Percentiles rank a stretch among this genome's conserved stretches.
Conservation (phyloP, 2,888 invertebrate genomes). For the Lymantria dispar region DNA sequence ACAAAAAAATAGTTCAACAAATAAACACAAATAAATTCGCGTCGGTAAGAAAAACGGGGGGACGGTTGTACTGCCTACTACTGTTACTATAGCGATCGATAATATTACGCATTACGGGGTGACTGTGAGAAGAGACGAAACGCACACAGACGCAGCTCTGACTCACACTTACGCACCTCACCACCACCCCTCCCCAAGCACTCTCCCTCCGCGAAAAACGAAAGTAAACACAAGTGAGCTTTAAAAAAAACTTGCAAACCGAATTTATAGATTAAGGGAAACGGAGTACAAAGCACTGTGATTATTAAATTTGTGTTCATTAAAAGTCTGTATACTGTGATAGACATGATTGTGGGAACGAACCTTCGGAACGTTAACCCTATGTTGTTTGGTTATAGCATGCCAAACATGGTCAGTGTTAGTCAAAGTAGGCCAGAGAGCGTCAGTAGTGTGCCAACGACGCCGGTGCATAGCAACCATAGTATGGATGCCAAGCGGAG, state of each 20-base stretch:
- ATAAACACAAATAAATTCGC: constrained; percentile 54
- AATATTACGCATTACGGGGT: constrained; percentile 79
- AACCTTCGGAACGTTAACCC: constrained; percentile 64
- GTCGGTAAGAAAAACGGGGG: constrained; percentile 61
- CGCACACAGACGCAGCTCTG: constrained; percentile 50
- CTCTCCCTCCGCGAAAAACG: constrained; percentile 50
- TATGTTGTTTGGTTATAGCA: constrained; percentile 63
- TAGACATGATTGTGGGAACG: constrained; percentile 71
- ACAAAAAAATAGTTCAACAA: constrained; percentile 33
- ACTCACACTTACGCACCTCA: constrained; percentile 50
- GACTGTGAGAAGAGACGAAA: constrained; percentile 50
- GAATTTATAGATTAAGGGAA: constrained; percentile 74
- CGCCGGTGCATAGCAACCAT: constrained; percentile 60
- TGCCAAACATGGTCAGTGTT: constrained; percentile 50
- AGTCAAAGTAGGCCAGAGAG: constrained; percentile 34
- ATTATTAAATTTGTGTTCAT: constrained; percentile 60
- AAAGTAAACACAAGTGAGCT: constrained; percentile 69
- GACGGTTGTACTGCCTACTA: constrained; percentile 47
- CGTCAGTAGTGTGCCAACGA: constrained; percentile 66
- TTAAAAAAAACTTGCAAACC: constrained; percentile 71
- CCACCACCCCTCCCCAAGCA: constrained; percentile 48
- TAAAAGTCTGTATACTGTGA: constrained; percentile 52
- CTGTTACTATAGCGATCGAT: constrained; percentile 79
- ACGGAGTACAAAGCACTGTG: constrained; percentile 74
- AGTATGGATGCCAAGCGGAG: constrained; percentile 44